A percentile compares a stretch with the other conserved stretches of the same genome.
These are phyloP conservation scores for Nothobranchius furzeri DNA, from an alignment of 2,113 vertebrate species.

Conservation along the genomic window DNA sequence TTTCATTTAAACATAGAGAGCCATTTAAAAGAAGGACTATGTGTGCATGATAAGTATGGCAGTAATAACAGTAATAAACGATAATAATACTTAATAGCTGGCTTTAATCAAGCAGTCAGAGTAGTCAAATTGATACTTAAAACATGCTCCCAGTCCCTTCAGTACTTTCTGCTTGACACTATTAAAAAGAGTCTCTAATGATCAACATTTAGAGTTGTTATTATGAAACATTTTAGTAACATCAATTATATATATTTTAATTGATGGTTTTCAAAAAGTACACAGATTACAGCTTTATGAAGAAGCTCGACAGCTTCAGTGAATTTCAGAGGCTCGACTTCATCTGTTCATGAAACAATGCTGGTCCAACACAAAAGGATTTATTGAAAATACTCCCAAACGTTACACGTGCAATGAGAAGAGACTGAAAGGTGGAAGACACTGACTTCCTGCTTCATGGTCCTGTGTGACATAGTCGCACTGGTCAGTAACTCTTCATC, in stretches of 20 bases:
- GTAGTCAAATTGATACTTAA: not conserved
- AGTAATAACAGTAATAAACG: conserved; percentile 1
- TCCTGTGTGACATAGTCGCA: no score
- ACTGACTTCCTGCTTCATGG: not conserved
- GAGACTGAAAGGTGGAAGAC: no score
- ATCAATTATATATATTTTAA: not conserved
- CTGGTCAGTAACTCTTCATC: not conserved
- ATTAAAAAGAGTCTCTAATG: not conserved
- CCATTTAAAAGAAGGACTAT: not conserved
- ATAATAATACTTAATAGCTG: not conserved
- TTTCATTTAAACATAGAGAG: not conserved
- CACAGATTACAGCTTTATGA: no score
- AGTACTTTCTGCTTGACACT: not conserved
- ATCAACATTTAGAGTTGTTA: not conserved
- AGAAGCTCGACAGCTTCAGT: no score
- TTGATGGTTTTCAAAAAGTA: not conserved
- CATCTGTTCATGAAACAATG: no score
- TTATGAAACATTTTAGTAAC: not conserved
- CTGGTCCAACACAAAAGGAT: not conserved
- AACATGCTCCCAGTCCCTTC: not conserved
- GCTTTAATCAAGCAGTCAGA: not conserved
- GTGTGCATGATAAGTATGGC: not conserved
- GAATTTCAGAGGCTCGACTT: no score
- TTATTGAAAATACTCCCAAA: not conserved
- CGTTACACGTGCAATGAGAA: not conserved